Evolutionary conservation across 2,888 invertebrate species (phyloP).

Genomic region (Philereme vetulata): DNA sequence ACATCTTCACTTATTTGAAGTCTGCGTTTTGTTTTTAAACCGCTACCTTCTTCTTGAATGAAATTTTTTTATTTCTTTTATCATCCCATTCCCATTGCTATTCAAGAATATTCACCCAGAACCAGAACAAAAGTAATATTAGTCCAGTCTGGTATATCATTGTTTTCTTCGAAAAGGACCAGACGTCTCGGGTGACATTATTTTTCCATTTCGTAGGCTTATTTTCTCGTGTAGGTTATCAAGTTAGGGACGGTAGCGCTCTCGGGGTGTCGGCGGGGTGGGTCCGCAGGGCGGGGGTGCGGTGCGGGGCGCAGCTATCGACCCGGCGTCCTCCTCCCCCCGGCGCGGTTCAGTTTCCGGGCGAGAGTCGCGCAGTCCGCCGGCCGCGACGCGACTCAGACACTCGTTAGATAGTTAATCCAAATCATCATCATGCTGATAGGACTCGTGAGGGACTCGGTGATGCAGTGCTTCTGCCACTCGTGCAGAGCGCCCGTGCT

Average conservation of each 20-base stretch:
- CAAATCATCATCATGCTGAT: conserved; percentile 89
- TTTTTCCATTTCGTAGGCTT: conserved; percentile 81
- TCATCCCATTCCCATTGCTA: background rate
- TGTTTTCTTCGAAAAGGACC: conserved; percentile 50
- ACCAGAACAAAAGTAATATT: background rate
- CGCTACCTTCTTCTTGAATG: background rate
- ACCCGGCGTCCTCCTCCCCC: conserved; percentile 83
- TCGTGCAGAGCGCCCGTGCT: conserved; percentile 93
- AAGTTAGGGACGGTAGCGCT: conserved; percentile 77
- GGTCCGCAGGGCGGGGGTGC: conserved; percentile 75
- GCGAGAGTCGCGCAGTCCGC: conserved; percentile 86
- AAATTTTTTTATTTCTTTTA: background rate
- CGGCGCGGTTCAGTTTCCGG: conserved; percentile 82
- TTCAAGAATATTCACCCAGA: too few relatives aligned
- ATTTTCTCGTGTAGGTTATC: conserved; percentile 81
- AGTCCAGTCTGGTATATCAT: conserved; percentile 3
- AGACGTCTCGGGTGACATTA: conserved; percentile 72
- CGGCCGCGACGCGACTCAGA: conserved; percentile 79
- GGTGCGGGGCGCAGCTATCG: conserved; percentile 77
- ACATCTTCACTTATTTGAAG: background rate
- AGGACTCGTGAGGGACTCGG: conserved; percentile 95
- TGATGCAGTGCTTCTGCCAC: conserved; percentile 97
- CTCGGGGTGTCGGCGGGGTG: conserved; percentile 66
- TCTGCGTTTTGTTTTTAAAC: background rate
- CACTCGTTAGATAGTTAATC: conserved; percentile 79